Evolutionary conservation across 2,113 vertebrate genomes (phyloP), one percentile per base, ranked within the genome.

Genomic region (Danio rerio): DNA sequence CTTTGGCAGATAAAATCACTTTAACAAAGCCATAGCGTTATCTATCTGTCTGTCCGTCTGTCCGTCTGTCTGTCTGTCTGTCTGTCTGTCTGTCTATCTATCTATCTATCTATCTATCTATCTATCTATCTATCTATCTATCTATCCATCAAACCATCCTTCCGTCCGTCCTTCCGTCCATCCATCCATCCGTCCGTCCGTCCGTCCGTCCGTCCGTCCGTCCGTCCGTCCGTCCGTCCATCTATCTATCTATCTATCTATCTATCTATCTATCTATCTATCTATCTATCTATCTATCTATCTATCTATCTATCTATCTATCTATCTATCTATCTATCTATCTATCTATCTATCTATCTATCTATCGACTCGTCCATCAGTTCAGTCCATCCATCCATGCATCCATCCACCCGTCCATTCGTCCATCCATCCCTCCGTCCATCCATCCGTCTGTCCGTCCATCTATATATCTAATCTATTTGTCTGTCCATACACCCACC

Each of bases 1-100:
- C 63, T 55, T 21, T 15, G 69, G 47, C 82, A 80, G 84, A 88
- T 78, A 86, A 86, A 88, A 87, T 53, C 69, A 4, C 52, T 77
- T 69, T 82, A 83, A 83, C 84, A 88, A 81, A 20, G 75, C 69
- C 45, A 16, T 9, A 52, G 61, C 58, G 16, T 59, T 20, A 18
- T 16, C 73, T 49, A 42, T 62, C 45, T 12, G 16, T 31, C 58
- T 47, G 13, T 43, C 12, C 2, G 6, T 47, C 43, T 6, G 18
- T 70, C 42, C 0, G 45, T 68, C 65, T 6, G 45, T 45, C 42
- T 9, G 9, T 43, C 42, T 20, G 18, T 69, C n/a, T 20, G 47
- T 49, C 66, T 18, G 18, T 43, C 63, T n/a, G 9, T 68, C 16
- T 16, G 9, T 66, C 40, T 42, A 16, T 65, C 62, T 42, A 16